Evolutionary conservation across 1,140 invertebrate genomes (phyloP).

Genomic region (Danaus plexippus): DNA sequence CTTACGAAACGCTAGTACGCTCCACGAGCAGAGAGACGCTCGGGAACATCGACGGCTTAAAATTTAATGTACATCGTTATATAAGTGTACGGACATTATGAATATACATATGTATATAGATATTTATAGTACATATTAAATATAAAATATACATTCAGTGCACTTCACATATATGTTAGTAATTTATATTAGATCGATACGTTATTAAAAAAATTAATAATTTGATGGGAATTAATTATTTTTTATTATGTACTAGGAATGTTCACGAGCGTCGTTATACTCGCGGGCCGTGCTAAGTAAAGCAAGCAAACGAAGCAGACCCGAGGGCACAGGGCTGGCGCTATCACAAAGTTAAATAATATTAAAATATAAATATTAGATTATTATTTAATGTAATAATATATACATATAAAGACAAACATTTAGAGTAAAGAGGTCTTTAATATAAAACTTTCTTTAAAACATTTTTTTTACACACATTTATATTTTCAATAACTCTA

Average conservation of each 20-base stretch:
- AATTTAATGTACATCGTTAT: no score
- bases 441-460: no score
- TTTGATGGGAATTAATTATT: no score
- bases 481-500: no score
- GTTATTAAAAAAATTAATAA: no score
- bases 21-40: slow-evolving; percentile 12
- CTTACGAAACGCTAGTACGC: slow-evolving; percentile 51
- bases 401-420: slow-evolving; percentile 13
- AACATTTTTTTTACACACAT: no score
- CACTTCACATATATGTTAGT: no score
- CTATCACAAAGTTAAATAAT: slow-evolving; percentile 5
- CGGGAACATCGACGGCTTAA: slow-evolving; percentile 17
- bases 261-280: slow-evolving; percentile 31
- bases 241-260: slow-evolving; percentile 13
- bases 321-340: slow-evolving; percentile 30
- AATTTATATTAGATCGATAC: no score
- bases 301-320: slow-evolving; percentile 57
- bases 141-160: no score
- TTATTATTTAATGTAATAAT: not conserved
- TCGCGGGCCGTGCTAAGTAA: slow-evolving; percentile 38
- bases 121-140: no score
- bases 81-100: no score
- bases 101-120: no score
- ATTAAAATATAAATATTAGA: slow-evolving; percentile 4
- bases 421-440: slow-evolving; percentile 8